A percentile compares a stretch with the other conserved stretches of the same genome.
phyloP scores from a whole-genome alignment of 2,797 vertebrate genomes.

The Bucorvus abyssinicus region DNA sequence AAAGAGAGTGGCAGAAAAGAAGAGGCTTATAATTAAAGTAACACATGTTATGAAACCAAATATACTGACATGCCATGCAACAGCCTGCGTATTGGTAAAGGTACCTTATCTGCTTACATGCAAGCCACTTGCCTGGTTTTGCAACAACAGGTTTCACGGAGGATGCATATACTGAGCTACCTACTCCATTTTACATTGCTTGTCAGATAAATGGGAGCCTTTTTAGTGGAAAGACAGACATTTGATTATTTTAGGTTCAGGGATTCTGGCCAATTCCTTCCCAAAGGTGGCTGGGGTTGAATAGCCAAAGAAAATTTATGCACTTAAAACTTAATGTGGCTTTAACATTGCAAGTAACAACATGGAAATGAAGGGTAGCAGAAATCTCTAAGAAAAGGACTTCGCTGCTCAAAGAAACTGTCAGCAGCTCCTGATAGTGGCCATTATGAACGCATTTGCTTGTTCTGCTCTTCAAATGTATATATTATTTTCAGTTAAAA shows the following conservation, averaged over 20 bases:
- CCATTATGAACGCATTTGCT: neutral
- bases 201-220: slow-evolving; percentile 15
- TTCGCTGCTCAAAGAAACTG: slow-evolving; percentile 12
- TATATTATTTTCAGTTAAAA: slow-evolving; percentile 12
- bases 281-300: slow-evolving; percentile 16
- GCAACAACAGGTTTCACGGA: neutral
- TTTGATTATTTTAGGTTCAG: slow-evolving; percentile 32
- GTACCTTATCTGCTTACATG: neutral
- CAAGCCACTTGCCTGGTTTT: slow-evolving; percentile 14
- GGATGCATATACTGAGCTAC: neutral
- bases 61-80: neutral
- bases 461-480: neutral
- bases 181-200: neutral
- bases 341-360: slow-evolving; percentile 21
- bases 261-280: slow-evolving; percentile 38
- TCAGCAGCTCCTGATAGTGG: neutral
- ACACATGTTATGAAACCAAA: neutral
- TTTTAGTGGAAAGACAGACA: neutral
- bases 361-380: neutral
- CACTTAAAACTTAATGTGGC: slow-evolving; percentile 38
- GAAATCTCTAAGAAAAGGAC: neutral
- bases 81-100: neutral
- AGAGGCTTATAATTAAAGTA: neutral
- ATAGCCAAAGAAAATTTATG: slow-evolving; percentile 36
- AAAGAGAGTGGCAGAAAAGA: neutral